A percentile compares a stretch with the other conserved stretches of the same genome.
phyloP scores from a whole-genome alignment of 2,888 invertebrate genomes.

The Luperina testacea region DNA sequence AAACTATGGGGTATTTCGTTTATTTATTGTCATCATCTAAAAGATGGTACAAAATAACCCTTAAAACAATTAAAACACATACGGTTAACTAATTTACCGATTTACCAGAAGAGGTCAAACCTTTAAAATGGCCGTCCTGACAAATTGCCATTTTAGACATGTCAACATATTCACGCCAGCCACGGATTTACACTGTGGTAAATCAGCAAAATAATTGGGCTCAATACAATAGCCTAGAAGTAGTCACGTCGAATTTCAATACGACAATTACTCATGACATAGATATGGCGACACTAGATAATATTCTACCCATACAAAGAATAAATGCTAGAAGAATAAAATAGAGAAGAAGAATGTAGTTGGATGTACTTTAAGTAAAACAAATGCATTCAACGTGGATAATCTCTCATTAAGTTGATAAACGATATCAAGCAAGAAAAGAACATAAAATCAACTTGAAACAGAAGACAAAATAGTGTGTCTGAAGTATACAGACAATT shows the following conservation, averaged over 20 bases:
- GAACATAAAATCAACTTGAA: not conserved
- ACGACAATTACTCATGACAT: not conserved
- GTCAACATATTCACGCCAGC: no score
- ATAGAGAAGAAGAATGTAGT: not conserved
- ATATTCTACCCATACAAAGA: not conserved
- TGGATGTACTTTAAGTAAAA: not conserved
- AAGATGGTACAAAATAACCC: no score
- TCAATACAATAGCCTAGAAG: not conserved
- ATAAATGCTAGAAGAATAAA: no score
- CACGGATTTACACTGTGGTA: not conserved
- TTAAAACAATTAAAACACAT: no score
- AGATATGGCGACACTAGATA: not conserved
- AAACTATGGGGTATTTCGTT: no score
- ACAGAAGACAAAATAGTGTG: not conserved
- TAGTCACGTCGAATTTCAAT: not conserved
- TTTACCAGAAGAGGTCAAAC: no score
- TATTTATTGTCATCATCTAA: no score
- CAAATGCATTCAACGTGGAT: not conserved
- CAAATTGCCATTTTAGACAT: no score
- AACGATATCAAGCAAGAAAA: not conserved
- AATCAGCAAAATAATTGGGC: not conserved
- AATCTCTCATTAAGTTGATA: not conserved
- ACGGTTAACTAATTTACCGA: no score
- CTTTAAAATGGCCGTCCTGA: no score
- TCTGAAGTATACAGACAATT: not conserved